These are phyloP conservation scores for Sebastes iracundus DNA, from an alignment of 2,797 vertebrate genomes.

Conservation along the genomic window DNA sequence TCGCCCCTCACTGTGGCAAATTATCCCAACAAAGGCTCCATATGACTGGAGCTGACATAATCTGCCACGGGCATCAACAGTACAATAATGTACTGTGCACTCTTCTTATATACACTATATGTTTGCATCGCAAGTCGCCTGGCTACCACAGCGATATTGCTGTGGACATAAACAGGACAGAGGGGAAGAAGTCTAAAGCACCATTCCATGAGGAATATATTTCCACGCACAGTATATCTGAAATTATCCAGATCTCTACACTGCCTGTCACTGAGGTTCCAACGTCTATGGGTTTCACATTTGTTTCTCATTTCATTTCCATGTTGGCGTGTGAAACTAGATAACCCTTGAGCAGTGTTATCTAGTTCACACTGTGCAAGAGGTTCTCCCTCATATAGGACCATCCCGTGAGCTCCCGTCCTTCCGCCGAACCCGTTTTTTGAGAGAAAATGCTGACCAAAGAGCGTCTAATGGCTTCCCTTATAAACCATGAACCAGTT, in stretches of 20 bases:
- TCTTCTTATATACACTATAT: not conserved
- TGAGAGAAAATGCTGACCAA: slow-evolving; percentile 46
- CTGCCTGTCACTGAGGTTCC: not conserved
- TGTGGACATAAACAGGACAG: slow-evolving; percentile 6
- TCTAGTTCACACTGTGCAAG: not conserved
- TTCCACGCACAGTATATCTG: not conserved
- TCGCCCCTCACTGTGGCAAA: not conserved
- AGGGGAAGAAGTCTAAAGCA: not conserved
- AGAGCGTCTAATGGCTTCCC: slow-evolving; percentile 32
- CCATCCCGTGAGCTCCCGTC: not conserved
- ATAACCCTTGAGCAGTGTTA: slow-evolving; percentile 7
- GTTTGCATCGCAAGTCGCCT: not conserved
- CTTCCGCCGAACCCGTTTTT: slow-evolving; percentile 23
- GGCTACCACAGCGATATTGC: not conserved
- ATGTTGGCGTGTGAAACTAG: slow-evolving; percentile 6
- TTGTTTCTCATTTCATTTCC: not conserved
- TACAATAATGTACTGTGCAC: not conserved
- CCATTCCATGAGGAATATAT: not conserved
- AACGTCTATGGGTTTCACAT: not conserved
- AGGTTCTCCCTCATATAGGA: slow-evolving; percentile 10
- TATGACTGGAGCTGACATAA: slow-evolving; percentile 1
- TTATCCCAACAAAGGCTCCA: slow-evolving; percentile 15
- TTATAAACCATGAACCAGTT: slow-evolving; percentile 42
- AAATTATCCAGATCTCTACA: not conserved
- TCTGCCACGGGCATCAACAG: slow-evolving; percentile 16